These are phyloP conservation scores for Picathartes gymnocephalus DNA, from an alignment of 2,113 vertebrate species.

Conservation along the genomic window DNA sequence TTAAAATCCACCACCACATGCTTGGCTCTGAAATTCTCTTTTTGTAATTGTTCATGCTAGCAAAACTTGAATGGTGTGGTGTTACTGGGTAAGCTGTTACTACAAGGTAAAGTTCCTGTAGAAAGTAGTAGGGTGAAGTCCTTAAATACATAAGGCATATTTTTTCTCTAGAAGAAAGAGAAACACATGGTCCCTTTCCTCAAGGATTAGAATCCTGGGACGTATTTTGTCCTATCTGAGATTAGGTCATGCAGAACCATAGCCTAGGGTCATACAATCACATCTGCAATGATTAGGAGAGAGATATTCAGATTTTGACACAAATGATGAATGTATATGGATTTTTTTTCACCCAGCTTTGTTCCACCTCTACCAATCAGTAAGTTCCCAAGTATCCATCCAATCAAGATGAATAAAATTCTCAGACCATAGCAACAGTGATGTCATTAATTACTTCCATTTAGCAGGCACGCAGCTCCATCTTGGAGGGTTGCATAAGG, in stretches of 20 bases:
- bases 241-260: neutral
- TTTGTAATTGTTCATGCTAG: neutral
- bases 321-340: neutral
- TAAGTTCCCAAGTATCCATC: neutral
- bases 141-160: neutral
- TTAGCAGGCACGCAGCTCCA: neutral
- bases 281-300: neutral
- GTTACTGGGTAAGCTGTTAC: neutral
- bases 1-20: neutral
- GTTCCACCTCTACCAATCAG: neutral
- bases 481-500: neutral
- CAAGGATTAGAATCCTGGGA: neutral
- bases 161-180: neutral
- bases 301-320: neutral
- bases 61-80: neutral
- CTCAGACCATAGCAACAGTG: neutral
- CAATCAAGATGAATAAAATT: neutral
- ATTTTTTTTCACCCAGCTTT: neutral
- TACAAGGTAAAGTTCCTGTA: neutral
- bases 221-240: neutral
- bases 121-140: neutral
- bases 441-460: neutral
- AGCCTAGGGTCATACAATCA: too few relatives aligned
- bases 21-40: neutral
- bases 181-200: accelerated